Percentiles rank a stretch among this genome's conserved stretches.
phyloP scores from a whole-genome alignment of 1,140 invertebrate species.

The Uloborus diversus region DNA sequence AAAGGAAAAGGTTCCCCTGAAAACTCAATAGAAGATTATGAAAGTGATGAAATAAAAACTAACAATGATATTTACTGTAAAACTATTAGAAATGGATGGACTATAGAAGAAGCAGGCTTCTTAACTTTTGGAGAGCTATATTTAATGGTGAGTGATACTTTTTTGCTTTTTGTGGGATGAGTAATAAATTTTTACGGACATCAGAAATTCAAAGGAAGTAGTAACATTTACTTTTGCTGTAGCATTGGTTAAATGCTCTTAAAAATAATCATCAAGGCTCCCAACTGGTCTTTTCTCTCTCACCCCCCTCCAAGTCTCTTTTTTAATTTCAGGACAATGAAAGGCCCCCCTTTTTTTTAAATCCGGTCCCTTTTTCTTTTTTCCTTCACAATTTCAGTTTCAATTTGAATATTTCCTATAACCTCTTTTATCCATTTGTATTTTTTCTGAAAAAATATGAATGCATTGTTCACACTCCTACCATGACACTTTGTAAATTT shows the following conservation, averaged over 20 bases:
- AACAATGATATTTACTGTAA: constrained; percentile 35
- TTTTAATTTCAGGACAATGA: no score
- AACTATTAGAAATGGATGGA: constrained; percentile 79
- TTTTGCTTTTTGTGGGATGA: background rate
- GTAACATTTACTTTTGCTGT: constrained; percentile 34
- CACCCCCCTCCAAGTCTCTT: no score
- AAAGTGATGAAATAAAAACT: background rate
- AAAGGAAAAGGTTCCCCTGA: background rate
- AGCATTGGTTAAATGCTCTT: background rate
- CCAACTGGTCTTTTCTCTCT: no score
- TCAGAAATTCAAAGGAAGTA: background rate
- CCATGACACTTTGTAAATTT: no score
- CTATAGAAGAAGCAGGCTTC: constrained; percentile 75
- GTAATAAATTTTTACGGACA: constrained; percentile 18
- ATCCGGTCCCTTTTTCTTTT: no score
- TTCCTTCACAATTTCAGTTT: no score
- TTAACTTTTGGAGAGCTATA: constrained; percentile 90
- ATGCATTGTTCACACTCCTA: no score
- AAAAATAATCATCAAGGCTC: no score
- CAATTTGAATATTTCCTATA: no score
- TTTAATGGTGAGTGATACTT: constrained; percentile 74
- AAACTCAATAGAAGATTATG: background rate
- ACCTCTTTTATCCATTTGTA: no score
- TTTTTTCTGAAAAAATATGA: no score
- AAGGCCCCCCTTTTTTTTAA: no score